Base-by-base conservation (phyloP, 1,140 invertebrate species). In the Heliothis subflexa region DNA sequence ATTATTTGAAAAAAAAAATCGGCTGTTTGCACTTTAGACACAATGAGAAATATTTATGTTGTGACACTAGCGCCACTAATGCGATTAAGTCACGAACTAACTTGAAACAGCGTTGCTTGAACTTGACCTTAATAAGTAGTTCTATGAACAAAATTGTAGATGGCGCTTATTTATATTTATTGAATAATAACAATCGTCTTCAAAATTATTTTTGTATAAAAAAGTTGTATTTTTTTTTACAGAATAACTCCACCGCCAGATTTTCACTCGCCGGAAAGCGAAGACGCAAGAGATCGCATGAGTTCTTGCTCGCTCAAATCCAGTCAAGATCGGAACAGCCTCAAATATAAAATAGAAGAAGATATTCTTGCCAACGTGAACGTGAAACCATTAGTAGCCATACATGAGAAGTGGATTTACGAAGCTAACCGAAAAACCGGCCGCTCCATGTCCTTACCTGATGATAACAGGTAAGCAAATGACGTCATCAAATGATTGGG, bases 371-470 rank as follows among this genome's bases (percentile, higher is more conserved):
- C 91, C 7, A 84, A 81, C 1, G 88, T 95, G 7, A 91, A 92
- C 59, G 93, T 95, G 33, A 93, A 93, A 61, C 94, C 94, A 9
- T 78, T 95, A 21, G 94, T 95, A 7, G 94, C 94, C 0, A 94
- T 94, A 52, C 94, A 95, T 78, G 94, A 95, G 82, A 83, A 85
- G 33, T 94, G 93, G 94, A 95, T 95, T 64, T 86, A 90, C 54
- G 93, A 95, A 79, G 91, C 93, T 0, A 92, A 89, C 25, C 86
- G 84, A 71, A 93, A 94, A 78, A 89, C 87, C 0, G 83, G 79
- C 1, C 86, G 94, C 21, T 93, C 92, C 2, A 81, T 88, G 81
- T 92, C 93, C 5, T 74, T 94, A 73, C 93, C 93, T 25, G 91
- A 95, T 59, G 83, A 91, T 73, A 88, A 85, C 45, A 88, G 86